Evolutionary conservation across 2,113 vertebrate species (phyloP), one percentile per base, ranked within the genome.

Genomic region (Tichodroma muraria): DNA sequence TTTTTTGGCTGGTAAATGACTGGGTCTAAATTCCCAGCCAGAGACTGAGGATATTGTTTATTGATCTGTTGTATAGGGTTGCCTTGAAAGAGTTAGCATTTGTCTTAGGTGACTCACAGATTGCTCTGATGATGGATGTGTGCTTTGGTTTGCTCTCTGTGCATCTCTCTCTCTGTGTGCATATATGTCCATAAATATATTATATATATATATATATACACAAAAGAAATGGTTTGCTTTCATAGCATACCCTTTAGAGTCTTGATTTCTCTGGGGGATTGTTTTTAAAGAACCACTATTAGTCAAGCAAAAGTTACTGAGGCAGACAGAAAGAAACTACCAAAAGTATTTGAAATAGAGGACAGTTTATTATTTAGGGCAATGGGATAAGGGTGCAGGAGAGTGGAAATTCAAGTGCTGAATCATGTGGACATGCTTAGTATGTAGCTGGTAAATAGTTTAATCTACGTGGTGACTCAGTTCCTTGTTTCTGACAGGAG

Each of bases 61-160:
- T 89, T 76, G 87, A 75, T 90, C 88, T 85, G 40, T 95, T 96
- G 80, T 86, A 77, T 87, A n/a, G 90, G 66, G 69, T 77, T 81
- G 80, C 72, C 89, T 96, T 93, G 90, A 87, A 76, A 79, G 90
- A 85, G 68, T 82, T 93, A 70, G 61, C 61, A 23, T 92, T 93
- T 94, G 23, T 84, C 90, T 94, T 50, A 18, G 65, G 30, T 93
- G 89, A 93, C 84, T 94, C 90, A 89, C 8, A 54, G 76, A 49
- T 72, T 76, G 52, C 72, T 89, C 68, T 81, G 78, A 42, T 60
- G 64, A 78, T 45, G 77, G 49, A 86, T 49, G 16, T 80, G 71
- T 77, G 88, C 92, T 78, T 42, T 63, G 27, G 44, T 64, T 87
- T 88, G 27, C 23, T 49, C 33, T 81, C 13, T 19, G 35, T 59